phyloP scores from a whole-genome alignment of 2,888 invertebrate species.

The Eledona agricola region DNA sequence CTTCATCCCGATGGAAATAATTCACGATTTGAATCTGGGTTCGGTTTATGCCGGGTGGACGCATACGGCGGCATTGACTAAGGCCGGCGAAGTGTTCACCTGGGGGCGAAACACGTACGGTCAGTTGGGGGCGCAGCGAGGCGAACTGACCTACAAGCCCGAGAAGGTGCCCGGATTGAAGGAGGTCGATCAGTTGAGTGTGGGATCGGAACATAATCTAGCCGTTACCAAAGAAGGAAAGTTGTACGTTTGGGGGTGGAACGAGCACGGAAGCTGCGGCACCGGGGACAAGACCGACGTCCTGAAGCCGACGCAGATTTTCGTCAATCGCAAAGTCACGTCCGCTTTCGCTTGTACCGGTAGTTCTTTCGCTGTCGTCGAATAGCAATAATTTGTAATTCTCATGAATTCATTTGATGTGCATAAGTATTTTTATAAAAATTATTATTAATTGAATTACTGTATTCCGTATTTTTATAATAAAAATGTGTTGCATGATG shows the following conservation, averaged over 20 bases:
- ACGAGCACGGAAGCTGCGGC: slow-evolving; percentile 89
- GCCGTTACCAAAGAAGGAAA: slow-evolving; percentile 72
- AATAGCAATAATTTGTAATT: slow-evolving; percentile 52
- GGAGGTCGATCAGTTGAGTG: slow-evolving; percentile 67
- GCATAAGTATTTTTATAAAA: slow-evolving; percentile 59
- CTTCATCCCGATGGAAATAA: slow-evolving; percentile 66
- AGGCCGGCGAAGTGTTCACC: slow-evolving; percentile 70
- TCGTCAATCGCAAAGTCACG: slow-evolving; percentile 53
- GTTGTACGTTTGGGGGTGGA: slow-evolving; percentile 88
- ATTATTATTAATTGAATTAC: slow-evolving; percentile 49
- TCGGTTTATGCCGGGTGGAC: slow-evolving; percentile 80
- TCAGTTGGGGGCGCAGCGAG: slow-evolving; percentile 70
- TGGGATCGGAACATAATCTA: slow-evolving; percentile 84
- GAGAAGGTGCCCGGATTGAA: slow-evolving; percentile 63
- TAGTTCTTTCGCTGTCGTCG: slow-evolving; percentile 65
- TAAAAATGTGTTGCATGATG: slow-evolving; percentile 55
- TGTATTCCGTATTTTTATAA: slow-evolving; percentile 62
- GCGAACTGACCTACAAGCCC: slow-evolving; percentile 63
- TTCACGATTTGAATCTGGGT: slow-evolving; percentile 67
- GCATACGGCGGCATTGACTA: slow-evolving; percentile 73
- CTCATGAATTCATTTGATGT: slow-evolving; percentile 47
- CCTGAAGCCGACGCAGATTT: slow-evolving; percentile 61
- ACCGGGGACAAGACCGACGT: slow-evolving; percentile 66
- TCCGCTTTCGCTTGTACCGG: slow-evolving; percentile 64
- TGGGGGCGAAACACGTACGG: slow-evolving; percentile 88